These are phyloP conservation scores for Hartigia nigra DNA, from an alignment of 2,888 invertebrate species.

Conservation along the genomic window DNA sequence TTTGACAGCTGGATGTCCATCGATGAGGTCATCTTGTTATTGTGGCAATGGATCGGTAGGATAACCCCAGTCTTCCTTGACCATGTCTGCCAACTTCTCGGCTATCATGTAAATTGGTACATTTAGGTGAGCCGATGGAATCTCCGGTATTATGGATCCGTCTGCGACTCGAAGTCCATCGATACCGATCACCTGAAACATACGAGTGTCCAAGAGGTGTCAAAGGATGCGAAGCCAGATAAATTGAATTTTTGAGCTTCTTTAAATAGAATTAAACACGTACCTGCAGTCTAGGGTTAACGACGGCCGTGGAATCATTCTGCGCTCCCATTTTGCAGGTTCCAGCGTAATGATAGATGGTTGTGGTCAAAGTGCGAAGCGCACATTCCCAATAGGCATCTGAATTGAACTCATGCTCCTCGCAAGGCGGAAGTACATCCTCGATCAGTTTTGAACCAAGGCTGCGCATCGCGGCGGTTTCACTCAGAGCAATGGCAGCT, in stretches of 20 bases:
- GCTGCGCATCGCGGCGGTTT: constrained; percentile 70
- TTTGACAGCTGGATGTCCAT: too few species aligned
- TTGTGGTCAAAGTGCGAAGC: constrained; percentile 68
- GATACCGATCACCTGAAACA: constrained; percentile 61
- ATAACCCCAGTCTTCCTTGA: constrained; percentile 67
- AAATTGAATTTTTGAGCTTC: too few species aligned
- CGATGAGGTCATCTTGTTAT: neutral
- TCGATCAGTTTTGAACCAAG: constrained; percentile 69
- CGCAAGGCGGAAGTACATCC: constrained; percentile 69
- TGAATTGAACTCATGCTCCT: constrained; percentile 64
- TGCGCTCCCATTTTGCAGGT: constrained; percentile 78
- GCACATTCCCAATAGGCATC: constrained; percentile 75
- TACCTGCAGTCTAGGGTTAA: constrained; percentile 72
- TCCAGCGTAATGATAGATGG: constrained; percentile 72
- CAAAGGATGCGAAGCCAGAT: too few species aligned
- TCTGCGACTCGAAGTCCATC: constrained; percentile 72
- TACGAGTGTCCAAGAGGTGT: too few species aligned
- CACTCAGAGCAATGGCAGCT: constrained; percentile 68
- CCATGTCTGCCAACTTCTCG: constrained; percentile 74
- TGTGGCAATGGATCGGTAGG: neutral
- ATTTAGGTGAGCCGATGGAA: constrained; percentile 73
- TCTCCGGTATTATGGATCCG: constrained; percentile 73
- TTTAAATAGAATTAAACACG: constrained; percentile 10
- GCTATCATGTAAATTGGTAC: constrained; percentile 76
- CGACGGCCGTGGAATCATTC: constrained; percentile 71